A percentile compares a stretch with the other conserved stretches of the same genome.
Evolutionary conservation across 1,140 invertebrate genomes (phyloP).

Genomic region (Drosophila seguyi): DNA sequence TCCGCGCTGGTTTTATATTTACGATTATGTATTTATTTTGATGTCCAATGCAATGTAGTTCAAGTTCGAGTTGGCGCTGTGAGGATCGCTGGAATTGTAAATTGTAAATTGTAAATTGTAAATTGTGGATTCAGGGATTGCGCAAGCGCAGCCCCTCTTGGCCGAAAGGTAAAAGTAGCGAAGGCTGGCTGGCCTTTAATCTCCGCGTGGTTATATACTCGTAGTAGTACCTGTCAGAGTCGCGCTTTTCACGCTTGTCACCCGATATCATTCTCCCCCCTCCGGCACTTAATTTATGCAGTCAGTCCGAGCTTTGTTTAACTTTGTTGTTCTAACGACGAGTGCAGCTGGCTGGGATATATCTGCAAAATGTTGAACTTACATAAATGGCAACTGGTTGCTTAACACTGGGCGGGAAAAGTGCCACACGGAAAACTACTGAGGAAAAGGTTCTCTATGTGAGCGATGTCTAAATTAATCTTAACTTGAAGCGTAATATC

Average conservation of each 20-base stretch:
- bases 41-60: constrained; percentile 76
- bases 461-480: constrained; percentile 7
- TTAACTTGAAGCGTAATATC: background rate
- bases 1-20: constrained; percentile 52
- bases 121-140: constrained; percentile 16
- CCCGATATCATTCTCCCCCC: constrained; percentile 68
- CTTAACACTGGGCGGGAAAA: constrained; percentile 6
- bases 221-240: constrained; percentile 33
- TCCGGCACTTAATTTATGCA: constrained; percentile 68
- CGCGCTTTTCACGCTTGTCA: constrained; percentile 75
- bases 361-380: constrained; percentile 77
- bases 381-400: constrained; percentile 74
- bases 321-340: constrained; percentile 35
- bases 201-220: constrained; percentile 26
- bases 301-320: constrained; percentile 47
- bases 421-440: constrained; percentile 13
- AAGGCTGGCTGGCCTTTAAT: constrained; percentile 68
- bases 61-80: constrained; percentile 74
- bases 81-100: constrained; percentile 28
- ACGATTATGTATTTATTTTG: constrained; percentile 64
- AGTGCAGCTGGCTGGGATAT: constrained; percentile 30
- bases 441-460: background rate
- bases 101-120: constrained; percentile 3
- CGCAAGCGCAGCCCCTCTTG: constrained; percentile 37
- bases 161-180: constrained; percentile 38